Evolutionary conservation across 1,140 invertebrate species (phyloP).

Genomic region (Fopius arisanus): DNA sequence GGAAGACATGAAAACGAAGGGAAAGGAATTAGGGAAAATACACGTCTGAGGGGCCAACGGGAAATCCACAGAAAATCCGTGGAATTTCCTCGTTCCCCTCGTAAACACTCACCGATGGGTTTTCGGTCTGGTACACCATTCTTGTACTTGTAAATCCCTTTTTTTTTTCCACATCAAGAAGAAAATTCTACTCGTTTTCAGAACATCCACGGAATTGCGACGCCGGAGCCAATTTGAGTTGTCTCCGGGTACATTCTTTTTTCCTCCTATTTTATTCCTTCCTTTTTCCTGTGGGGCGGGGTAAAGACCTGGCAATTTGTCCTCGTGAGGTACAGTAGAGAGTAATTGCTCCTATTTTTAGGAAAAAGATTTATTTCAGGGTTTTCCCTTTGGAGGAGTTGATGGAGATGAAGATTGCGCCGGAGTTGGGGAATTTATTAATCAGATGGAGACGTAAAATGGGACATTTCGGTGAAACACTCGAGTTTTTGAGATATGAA

Average conservation of each 20-base stretch:
- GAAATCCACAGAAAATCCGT: too few relatives aligned
- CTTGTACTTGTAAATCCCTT: slow-evolving; percentile 21
- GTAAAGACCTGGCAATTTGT: slow-evolving; percentile 24
- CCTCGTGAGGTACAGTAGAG: slow-evolving; percentile 7
- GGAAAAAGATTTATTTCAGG: slow-evolving; percentile 14
- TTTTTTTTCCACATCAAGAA: not conserved
- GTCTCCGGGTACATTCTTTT: not conserved
- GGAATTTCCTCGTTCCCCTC: slow-evolving; percentile 1
- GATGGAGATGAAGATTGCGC: not conserved
- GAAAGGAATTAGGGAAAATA: not conserved
- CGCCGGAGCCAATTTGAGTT: slow-evolving; percentile 1
- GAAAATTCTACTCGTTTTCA: not conserved
- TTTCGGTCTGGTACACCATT: slow-evolving; percentile 29
- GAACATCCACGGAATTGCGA: not conserved
- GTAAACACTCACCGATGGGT: slow-evolving; percentile 26
- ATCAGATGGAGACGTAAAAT: not conserved
- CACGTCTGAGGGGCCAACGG: slow-evolving; percentile 6
- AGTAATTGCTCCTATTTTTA: slow-evolving; percentile 32
- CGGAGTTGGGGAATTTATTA: not conserved
- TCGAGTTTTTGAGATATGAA: not conserved
- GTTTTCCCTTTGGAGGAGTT: not conserved
- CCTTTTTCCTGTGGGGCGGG: not conserved
- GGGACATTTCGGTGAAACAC: not conserved
- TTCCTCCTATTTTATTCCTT: not conserved
- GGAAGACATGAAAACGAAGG: not conserved